A percentile compares a stretch with the other conserved stretches of the same genome.
phyloP scores from a whole-genome alignment of 2,888 invertebrate species.

The Epistrophella euchroma region DNA sequence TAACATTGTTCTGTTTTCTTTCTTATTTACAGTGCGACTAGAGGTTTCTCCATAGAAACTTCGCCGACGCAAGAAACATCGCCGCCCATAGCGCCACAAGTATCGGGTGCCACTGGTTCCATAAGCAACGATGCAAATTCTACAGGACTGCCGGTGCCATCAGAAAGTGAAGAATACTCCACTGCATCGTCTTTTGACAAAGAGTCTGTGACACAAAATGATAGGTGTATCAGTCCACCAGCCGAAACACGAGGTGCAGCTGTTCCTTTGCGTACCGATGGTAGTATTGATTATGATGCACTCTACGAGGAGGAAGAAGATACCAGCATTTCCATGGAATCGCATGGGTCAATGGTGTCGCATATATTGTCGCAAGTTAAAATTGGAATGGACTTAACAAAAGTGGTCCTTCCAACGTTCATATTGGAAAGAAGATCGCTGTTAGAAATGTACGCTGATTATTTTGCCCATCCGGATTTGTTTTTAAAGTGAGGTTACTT shows the following conservation, averaged over 20 bases:
- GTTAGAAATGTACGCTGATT: conserved; percentile 99
- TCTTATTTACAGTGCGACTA: conserved; percentile 79
- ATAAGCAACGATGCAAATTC: conserved; percentile 61
- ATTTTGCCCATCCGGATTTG: conserved; percentile 99
- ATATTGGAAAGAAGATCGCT: conserved; percentile 98
- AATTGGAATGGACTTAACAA: conserved; percentile 99
- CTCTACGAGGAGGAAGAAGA: conserved; percentile 96
- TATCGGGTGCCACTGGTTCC: conserved; percentile 65
- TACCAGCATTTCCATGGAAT: conserved; percentile 96
- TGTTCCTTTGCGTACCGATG: conserved; percentile 86
- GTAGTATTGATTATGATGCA: conserved; percentile 93
- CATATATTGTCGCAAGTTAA: conserved; percentile 98
- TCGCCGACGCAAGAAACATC: conserved; percentile 81
- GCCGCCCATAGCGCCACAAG: conserved; percentile 76
- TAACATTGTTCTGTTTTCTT: background rate
- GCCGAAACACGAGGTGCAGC: conserved; percentile 28
- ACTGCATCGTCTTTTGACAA: conserved; percentile 78
- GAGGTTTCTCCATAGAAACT: conserved; percentile 81
- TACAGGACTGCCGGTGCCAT: conserved; percentile 77
- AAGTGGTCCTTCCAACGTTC: conserved; percentile 98
- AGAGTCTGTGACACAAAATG: conserved; percentile 67
- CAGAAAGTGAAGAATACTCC: conserved; percentile 80
- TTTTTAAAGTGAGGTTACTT: conserved; percentile 90
- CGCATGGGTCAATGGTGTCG: conserved; percentile 98
- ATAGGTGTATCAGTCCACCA: conserved; percentile 53